Evolutionary conservation across 2,113 vertebrate species (phyloP).

Genomic region (Ictalurus punctatus): DNA sequence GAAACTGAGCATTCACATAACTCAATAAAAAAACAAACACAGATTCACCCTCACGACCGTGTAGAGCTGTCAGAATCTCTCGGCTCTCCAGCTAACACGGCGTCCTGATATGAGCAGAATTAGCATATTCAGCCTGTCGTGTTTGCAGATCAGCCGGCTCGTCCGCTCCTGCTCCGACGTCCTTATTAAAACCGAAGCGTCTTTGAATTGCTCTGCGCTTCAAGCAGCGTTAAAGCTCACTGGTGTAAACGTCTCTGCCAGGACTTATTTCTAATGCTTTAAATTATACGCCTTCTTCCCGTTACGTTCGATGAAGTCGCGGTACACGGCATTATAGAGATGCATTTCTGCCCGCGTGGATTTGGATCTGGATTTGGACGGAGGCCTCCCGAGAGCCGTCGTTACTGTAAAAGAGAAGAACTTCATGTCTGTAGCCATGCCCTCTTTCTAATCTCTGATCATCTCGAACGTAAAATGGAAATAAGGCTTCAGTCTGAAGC

Average conservation of each 20-base stretch:
- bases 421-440: neutral
- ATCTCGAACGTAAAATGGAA: neutral
- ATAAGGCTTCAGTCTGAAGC: neutral
- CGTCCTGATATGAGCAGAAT: neutral
- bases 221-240: neutral
- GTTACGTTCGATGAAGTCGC: conserved; percentile 17
- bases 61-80: neutral
- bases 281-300: conserved; percentile 11
- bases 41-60: neutral
- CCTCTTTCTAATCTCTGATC: neutral
- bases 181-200: conserved; percentile 12
- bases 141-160: neutral
- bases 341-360: conserved; percentile 13
- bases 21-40: too few relatives aligned
- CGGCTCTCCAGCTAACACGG: too few relatives aligned
- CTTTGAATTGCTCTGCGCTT: conserved; percentile 5
- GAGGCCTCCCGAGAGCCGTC: neutral
- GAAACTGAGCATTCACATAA: neutral
- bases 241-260: conserved; percentile 7
- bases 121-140: neutral
- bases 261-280: conserved; percentile 9
- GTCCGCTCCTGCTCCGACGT: neutral
- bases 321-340: conserved; percentile 8
- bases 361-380: conserved; percentile 5
- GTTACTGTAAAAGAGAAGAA: neutral